These are phyloP conservation scores for Rhincodon typus DNA, from an alignment of 2,797 vertebrate species.

Conservation along the genomic window DNA sequence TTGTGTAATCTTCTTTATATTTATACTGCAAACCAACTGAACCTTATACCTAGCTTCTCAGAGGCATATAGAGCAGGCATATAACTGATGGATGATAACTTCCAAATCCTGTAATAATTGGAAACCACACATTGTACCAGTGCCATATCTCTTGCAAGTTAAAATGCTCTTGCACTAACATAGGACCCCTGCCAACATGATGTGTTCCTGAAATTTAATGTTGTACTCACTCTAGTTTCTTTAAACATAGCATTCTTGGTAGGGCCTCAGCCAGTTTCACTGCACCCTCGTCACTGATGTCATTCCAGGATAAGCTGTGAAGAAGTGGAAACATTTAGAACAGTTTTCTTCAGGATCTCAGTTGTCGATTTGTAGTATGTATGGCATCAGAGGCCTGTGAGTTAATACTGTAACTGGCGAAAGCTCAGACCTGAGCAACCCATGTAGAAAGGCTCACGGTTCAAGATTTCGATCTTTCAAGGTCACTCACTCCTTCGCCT, in stretches of 20 bases:
- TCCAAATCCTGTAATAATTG: not conserved
- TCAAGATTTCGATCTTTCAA: not conserved
- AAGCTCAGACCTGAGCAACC: not conserved
- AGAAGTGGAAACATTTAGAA: not conserved
- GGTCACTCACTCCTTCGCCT: not conserved
- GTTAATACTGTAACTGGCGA: too few species aligned
- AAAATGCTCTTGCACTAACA: not conserved
- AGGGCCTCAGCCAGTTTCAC: constrained; percentile 59
- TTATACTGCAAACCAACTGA: not conserved
- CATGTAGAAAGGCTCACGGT: not conserved
- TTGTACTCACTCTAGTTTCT: constrained; percentile 71
- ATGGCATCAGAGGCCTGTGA: not conserved
- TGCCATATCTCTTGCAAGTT: not conserved
- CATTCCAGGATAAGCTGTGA: constrained; percentile 77
- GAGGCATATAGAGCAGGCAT: not conserved
- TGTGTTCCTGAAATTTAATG: not conserved
- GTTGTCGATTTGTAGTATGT: not conserved
- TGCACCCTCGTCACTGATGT: constrained; percentile 65
- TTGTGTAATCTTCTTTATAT: not conserved
- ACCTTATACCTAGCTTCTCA: not conserved
- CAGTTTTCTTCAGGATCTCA: not conserved
- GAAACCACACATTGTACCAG: not conserved
- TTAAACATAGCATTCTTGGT: constrained; percentile 62
- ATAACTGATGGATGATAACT: not conserved
- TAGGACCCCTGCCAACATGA: not conserved